These are phyloP conservation scores for Heliconius melpomene DNA, from an alignment of 1,140 invertebrate genomes.

Conservation along the genomic window DNA sequence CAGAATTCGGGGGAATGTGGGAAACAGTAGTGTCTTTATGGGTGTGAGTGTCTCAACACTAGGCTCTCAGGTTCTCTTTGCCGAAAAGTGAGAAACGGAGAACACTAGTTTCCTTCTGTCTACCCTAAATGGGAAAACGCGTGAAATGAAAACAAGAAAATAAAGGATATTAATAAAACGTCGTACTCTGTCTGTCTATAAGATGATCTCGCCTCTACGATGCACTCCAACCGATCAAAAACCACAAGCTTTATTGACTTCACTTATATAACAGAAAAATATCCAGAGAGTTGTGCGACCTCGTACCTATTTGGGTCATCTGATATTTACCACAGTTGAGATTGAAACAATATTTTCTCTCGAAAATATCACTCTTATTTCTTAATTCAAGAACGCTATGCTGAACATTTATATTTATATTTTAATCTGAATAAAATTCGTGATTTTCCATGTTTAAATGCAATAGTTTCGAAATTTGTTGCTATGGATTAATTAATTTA, in stretches of 20 bases:
- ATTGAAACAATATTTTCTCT: conserved; percentile 37
- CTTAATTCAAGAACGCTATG: conserved; percentile 23
- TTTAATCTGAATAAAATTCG: conserved; percentile 7
- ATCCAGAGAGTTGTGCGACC: conserved; percentile 28
- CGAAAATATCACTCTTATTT: conserved; percentile 30
- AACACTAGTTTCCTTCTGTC: too few species aligned
- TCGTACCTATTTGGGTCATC: conserved; percentile 32
- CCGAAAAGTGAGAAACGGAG: too few species aligned
- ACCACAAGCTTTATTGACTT: conserved; percentile 34
- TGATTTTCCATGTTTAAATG: neutral
- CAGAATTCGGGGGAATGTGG: too few species aligned
- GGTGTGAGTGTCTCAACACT: too few species aligned
- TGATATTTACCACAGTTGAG: conserved; percentile 30
- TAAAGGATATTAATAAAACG: neutral
- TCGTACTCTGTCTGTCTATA: too few species aligned
- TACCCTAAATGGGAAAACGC: too few species aligned
- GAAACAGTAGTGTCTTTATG: too few species aligned
- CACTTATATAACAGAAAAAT: conserved; percentile 39
- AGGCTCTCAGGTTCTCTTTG: too few species aligned
- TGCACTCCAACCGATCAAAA: conserved; percentile 17
- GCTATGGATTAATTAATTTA: neutral
- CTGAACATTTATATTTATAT: conserved; percentile 17
- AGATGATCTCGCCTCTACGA: conserved; percentile 5
- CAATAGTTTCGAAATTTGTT: neutral
- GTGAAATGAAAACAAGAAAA: neutral